phyloP scores from a whole-genome alignment of 2,888 invertebrate genomes.

The Lissocephala sabroskyi region DNA sequence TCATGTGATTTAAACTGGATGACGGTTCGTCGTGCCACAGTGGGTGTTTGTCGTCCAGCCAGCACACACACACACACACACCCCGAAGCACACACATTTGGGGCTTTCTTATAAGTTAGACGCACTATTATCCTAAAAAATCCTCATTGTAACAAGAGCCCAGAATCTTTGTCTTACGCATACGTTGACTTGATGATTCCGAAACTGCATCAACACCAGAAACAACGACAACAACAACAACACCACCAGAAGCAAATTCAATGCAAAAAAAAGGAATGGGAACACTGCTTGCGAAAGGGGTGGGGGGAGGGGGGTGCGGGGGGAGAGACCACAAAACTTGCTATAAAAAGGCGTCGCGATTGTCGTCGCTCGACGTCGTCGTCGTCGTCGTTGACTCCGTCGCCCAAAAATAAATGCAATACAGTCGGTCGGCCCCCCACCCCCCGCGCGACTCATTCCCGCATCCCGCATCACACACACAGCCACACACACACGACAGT shows the following conservation, averaged over 20 bases:
- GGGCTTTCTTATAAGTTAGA: conserved; percentile 61
- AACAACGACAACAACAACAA: conserved; percentile 19
- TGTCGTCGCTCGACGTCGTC: conserved; percentile 1
- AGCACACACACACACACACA: too few species aligned
- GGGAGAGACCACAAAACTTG: conserved; percentile 31
- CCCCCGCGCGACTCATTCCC: too few species aligned
- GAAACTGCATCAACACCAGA: conserved; percentile 37
- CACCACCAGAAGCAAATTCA: conserved; percentile 22
- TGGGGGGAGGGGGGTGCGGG: too few species aligned
- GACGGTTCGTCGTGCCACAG: too few species aligned
- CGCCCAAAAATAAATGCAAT: conserved; percentile 57
- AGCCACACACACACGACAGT: conserved; percentile 8
- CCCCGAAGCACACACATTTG: too few species aligned
- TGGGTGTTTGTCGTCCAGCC: too few species aligned
- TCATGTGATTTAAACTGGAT: too few species aligned
- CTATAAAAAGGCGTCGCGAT: conserved; percentile 41
- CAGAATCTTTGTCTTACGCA: conserved; percentile 67
- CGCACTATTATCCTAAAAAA: conserved; percentile 72
- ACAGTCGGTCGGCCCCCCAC: too few species aligned
- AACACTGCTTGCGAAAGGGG: too few species aligned
- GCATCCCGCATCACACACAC: conserved; percentile 24
- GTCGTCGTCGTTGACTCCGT: neutral
- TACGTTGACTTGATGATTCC: conserved; percentile 36
- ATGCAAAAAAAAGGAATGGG: conserved; percentile 35
- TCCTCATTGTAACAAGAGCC: conserved; percentile 72